A percentile compares a stretch with the other conserved stretches of the same genome.
Evolutionary conservation across 2,888 invertebrate species (phyloP).

Genomic region (Troides aeacus): DNA sequence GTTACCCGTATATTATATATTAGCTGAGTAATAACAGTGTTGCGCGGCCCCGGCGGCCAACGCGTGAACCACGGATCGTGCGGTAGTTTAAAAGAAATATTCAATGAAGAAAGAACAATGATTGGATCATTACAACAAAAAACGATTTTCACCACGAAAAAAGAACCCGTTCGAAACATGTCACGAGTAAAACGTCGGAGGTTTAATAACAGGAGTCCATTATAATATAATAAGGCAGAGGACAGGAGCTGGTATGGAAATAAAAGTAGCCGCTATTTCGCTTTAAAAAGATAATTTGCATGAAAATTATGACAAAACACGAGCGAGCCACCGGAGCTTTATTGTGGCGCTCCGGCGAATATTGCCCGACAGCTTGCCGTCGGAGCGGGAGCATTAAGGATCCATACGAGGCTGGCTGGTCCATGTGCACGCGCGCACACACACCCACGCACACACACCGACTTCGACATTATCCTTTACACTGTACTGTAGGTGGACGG

Average conservation of each 20-base stretch:
- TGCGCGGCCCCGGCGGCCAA: no score
- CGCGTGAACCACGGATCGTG: no score
- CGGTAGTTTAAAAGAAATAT: no score
- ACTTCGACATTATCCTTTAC: neutral
- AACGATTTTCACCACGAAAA: no score
- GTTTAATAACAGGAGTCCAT: neutral
- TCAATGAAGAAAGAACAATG: no score
- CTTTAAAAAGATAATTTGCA: constrained; percentile 35
- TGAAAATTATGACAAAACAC: constrained; percentile 33
- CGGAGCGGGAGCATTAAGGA: constrained; percentile 36
- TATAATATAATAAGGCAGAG: constrained; percentile 20
- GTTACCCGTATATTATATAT: no score
- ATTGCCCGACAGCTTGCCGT: constrained; percentile 33
- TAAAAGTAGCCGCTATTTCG: constrained; percentile 31
- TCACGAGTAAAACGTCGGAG: no score
- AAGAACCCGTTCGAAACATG: no score
- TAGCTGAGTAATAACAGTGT: no score
- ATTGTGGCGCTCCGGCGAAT: constrained; percentile 37
- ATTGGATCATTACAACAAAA: no score
- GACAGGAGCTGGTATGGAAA: constrained; percentile 23
- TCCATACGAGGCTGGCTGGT: constrained; percentile 31
- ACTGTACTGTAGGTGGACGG: neutral
- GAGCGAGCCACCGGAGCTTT: constrained; percentile 36
- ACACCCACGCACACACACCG: constrained; percentile 3
- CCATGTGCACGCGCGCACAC: constrained; percentile 23